These are phyloP conservation scores for Neolamprologus modestus DNA, from an alignment of 2,113 vertebrate species.

Conservation along the genomic window DNA sequence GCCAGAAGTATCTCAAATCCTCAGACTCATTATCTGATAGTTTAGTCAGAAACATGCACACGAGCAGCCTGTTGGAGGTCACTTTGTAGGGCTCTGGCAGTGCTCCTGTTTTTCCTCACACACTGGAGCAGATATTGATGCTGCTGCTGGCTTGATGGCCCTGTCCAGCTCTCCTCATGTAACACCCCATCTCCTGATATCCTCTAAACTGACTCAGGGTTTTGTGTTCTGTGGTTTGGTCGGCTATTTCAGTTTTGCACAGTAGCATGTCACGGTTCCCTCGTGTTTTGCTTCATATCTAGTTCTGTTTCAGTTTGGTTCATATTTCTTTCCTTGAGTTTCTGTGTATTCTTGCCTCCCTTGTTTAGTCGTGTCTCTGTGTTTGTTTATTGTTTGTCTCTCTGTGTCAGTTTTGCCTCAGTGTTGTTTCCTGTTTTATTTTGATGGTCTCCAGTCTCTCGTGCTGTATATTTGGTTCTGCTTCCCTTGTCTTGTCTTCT, in stretches of 20 bases:
- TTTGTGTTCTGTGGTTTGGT: background rate
- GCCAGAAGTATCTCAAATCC: background rate
- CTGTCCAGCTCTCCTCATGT: background rate
- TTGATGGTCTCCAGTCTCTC: background rate
- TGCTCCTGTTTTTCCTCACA: background rate
- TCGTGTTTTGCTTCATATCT: background rate
- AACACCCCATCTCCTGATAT: background rate
- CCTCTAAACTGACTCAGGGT: background rate
- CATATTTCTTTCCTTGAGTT: background rate
- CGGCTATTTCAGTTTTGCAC: background rate
- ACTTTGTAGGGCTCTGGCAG: background rate
- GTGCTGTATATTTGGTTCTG: background rate
- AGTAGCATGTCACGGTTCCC: background rate
- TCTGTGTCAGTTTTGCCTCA: background rate
- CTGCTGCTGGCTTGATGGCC: background rate
- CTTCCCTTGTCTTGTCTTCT: background rate
- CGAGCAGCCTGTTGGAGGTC: background rate
- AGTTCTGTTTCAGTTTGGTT: background rate
- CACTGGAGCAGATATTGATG: background rate
- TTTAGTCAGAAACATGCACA: background rate
- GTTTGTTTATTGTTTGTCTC: background rate
- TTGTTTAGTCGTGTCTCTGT: background rate
- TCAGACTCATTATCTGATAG: background rate
- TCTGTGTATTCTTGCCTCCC: background rate
- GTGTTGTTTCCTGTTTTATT: background rate